These are phyloP conservation scores for Formica selysi DNA, from an alignment of 1,140 invertebrate species.

Conservation along the genomic window DNA sequence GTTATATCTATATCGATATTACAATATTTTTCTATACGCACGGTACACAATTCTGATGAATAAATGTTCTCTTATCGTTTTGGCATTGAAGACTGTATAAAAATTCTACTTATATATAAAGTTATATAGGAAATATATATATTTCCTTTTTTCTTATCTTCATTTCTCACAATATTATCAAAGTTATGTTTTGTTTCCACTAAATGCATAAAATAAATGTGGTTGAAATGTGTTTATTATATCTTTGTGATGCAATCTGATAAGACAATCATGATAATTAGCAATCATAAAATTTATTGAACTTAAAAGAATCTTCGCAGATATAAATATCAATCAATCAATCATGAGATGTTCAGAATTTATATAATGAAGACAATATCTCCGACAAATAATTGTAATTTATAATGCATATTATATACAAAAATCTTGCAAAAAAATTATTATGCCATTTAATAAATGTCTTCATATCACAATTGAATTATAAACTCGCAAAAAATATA, in stretches of 20 bases:
- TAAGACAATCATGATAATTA: neutral
- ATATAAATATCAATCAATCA: neutral
- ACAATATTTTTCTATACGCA: neutral
- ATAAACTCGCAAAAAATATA: neutral
- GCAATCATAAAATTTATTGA: neutral
- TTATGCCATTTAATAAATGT: neutral
- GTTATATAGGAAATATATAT: neutral
- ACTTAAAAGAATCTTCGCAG: neutral
- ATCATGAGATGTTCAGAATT: neutral
- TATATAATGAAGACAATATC: neutral
- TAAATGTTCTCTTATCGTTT: neutral
- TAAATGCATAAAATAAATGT: neutral
- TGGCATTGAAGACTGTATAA: neutral
- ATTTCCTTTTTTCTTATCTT: neutral
- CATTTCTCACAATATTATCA: neutral
- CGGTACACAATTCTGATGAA: neutral
- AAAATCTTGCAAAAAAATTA: constrained; percentile 3
- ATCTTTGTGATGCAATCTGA: neutral
- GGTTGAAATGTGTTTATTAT: neutral
- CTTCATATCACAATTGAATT: neutral
- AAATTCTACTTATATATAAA: neutral
- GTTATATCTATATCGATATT: neutral
- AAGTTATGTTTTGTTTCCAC: neutral
- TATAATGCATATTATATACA: neutral
- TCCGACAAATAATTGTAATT: neutral